phyloP scores from a whole-genome alignment of 2,888 invertebrate genomes.

The Tenthredo livida region DNA sequence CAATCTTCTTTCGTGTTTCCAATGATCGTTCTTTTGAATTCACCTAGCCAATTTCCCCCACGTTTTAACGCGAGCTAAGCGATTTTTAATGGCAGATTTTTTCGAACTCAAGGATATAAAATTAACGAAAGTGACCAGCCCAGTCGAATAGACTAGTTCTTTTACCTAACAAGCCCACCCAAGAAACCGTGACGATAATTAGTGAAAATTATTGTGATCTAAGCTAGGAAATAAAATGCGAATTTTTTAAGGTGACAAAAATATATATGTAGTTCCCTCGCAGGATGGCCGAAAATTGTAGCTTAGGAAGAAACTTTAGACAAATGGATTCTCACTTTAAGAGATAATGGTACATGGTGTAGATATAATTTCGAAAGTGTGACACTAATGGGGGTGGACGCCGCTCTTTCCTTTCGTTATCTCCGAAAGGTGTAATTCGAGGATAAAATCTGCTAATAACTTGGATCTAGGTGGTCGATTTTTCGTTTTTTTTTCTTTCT shows the following conservation, averaged over 20 bases:
- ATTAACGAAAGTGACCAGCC: constrained; percentile 38
- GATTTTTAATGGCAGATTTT: constrained; percentile 39
- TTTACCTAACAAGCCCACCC: constrained; percentile 55
- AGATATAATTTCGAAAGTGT: not conserved
- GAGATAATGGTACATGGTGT: not conserved
- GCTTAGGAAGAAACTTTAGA: not conserved
- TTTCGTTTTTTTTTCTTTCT: not conserved
- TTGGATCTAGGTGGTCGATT: not conserved
- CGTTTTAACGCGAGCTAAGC: not conserved
- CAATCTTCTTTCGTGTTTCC: not conserved
- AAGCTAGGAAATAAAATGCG: constrained; percentile 46
- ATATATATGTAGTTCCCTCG: not conserved
- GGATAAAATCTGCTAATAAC: constrained; percentile 53
- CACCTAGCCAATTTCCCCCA: not conserved
- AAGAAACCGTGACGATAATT: constrained; percentile 51
- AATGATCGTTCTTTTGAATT: not conserved
- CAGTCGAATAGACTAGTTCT: constrained; percentile 48
- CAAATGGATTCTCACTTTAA: constrained; percentile 25
- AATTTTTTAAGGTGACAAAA: constrained; percentile 29
- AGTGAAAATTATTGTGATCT: constrained; percentile 43
- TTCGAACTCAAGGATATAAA: not conserved
- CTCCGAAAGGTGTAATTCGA: constrained; percentile 12
- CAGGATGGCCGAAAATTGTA: constrained; percentile 45
- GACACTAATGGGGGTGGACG: constrained; percentile 34
- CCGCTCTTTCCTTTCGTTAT: constrained; percentile 20